Evolutionary conservation across 2,113 vertebrate genomes (phyloP).

Genomic region (Taxidea taxus): DNA sequence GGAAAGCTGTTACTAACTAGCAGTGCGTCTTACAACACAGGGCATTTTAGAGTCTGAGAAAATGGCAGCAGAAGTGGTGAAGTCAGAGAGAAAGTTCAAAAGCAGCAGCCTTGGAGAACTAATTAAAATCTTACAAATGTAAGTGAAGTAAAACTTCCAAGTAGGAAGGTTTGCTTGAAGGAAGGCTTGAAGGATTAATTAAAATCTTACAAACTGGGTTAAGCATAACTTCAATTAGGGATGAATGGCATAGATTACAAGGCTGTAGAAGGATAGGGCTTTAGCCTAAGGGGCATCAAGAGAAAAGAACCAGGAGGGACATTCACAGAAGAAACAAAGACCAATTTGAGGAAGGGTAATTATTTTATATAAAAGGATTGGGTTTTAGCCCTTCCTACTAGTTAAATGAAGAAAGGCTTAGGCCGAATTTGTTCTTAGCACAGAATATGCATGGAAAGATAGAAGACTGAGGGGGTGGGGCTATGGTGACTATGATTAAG

Average conservation of each 20-base stretch:
- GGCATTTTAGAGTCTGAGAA: not conserved
- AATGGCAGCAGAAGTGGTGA: not conserved
- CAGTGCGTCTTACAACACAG: not conserved
- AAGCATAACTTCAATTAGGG: constrained; percentile 59
- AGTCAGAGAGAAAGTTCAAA: constrained; percentile 61
- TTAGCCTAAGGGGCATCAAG: not conserved
- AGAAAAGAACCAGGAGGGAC: not conserved
- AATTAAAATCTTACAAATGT: constrained; percentile 69
- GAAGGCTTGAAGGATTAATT: constrained; percentile 68
- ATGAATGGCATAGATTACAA: not conserved
- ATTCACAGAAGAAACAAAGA: constrained; percentile 27
- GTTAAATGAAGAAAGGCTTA: not conserved
- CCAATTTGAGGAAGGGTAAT: constrained; percentile 3
- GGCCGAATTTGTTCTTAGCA: not conserved
- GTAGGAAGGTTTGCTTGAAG: constrained; percentile 55
- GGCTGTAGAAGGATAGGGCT: not conserved
- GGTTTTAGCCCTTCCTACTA: not conserved
- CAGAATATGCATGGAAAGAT: not conserved
- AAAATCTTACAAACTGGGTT: constrained; percentile 56
- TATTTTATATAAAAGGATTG: not conserved
- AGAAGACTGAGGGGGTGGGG: not conserved
- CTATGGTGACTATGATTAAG: not conserved
- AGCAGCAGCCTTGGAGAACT: constrained; percentile 48
- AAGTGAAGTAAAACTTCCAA: constrained; percentile 60
- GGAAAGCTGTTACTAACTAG: not conserved